Evolutionary conservation across 2,113 vertebrate species (phyloP).

Genomic region (Aptenodytes patagonicus): DNA sequence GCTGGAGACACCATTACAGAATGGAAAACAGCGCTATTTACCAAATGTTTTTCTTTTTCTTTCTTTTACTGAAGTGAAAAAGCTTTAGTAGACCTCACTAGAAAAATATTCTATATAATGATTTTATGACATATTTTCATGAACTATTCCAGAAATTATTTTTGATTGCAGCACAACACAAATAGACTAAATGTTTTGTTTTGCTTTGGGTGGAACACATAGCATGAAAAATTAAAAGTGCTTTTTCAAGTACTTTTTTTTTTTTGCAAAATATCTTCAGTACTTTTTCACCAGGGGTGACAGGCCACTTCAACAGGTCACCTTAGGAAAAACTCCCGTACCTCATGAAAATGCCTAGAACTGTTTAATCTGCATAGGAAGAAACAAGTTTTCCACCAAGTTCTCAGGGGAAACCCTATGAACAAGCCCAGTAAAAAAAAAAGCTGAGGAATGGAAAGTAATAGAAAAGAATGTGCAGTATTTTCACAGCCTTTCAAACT

Average conservation of each 20-base stretch:
- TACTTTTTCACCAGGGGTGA: background rate
- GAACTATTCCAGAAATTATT: background rate
- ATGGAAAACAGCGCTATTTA: background rate
- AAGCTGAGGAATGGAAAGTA: background rate
- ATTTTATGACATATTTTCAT: background rate
- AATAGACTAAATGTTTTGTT: background rate
- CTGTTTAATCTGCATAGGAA: background rate
- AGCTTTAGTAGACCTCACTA: background rate
- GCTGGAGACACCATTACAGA: background rate
- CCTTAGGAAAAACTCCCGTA: background rate
- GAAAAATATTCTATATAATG: background rate
- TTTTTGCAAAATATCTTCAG: background rate
- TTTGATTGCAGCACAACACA: background rate
- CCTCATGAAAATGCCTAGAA: background rate
- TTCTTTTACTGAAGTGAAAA: background rate
- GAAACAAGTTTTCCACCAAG: background rate
- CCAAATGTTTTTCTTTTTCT: background rate
- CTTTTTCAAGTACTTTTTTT: background rate
- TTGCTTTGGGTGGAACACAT: background rate
- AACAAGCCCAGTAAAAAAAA: background rate
- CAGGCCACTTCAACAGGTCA: background rate
- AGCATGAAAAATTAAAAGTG: background rate
- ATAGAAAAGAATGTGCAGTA: background rate
- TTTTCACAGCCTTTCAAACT: background rate
- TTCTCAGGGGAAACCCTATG: background rate